Evolutionary conservation across 2,797 vertebrate genomes (phyloP).

Genomic region (Pseudochirops corinnae): DNA sequence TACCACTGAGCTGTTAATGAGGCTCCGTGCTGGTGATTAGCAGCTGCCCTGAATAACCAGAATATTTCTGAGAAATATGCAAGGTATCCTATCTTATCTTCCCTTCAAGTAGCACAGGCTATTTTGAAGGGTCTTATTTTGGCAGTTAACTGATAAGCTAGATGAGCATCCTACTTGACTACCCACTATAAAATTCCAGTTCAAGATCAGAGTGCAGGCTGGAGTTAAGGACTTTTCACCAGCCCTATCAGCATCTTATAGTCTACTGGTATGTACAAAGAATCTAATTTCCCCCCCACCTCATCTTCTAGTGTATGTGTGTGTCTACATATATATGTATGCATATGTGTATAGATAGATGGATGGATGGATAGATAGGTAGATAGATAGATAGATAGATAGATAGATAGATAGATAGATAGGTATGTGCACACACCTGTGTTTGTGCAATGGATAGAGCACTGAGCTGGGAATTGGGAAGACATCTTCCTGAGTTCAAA

Average conservation of each 20-base stretch:
- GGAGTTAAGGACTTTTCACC: slow-evolving; percentile 45
- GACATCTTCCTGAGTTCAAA: neutral
- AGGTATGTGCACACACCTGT: too few species aligned
- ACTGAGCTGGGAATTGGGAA: neutral
- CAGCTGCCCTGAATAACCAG: slow-evolving; percentile 51
- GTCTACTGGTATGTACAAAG: slow-evolving; percentile 31
- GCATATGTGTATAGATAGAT: too few species aligned
- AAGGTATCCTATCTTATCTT: slow-evolving; percentile 38
- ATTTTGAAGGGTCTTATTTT: slow-evolving; percentile 61
- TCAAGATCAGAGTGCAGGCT: slow-evolving; percentile 44
- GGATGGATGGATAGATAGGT: too few species aligned
- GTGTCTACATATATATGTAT: neutral
- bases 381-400: too few species aligned
- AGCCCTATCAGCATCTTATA: neutral
- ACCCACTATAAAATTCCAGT: slow-evolving; percentile 58
- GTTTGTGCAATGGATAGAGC: neutral
- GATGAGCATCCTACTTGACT: slow-evolving; percentile 48
- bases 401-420: too few species aligned
- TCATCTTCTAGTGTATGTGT: neutral
- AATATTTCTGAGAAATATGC: slow-evolving; percentile 37
- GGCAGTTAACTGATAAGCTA: slow-evolving; percentile 36
- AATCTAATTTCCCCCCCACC: neutral
- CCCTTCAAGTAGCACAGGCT: slow-evolving; percentile 25
- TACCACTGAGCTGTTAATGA: slow-evolving; percentile 66
- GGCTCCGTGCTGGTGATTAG: slow-evolving; percentile 62